Evolutionary conservation across 2,888 invertebrate genomes (phyloP).

Genomic region (Lochmaea capreae): DNA sequence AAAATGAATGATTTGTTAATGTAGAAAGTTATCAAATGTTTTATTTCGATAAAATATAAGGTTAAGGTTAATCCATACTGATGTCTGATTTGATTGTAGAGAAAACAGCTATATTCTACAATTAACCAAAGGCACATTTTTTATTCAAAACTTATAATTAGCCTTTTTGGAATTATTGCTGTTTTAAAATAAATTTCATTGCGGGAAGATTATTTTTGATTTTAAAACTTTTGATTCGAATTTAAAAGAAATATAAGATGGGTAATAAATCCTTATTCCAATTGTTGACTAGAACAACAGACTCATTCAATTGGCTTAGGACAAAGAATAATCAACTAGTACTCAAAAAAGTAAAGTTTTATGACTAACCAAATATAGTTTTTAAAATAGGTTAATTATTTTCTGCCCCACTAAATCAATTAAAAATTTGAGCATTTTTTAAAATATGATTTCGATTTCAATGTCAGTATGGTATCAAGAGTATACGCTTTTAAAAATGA

Average conservation of each 20-base stretch:
- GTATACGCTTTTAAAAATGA: constrained; percentile 10
- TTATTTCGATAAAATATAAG: constrained; percentile 19
- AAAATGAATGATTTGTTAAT: background rate
- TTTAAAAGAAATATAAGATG: no score
- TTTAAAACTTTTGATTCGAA: background rate
- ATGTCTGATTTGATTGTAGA: constrained; percentile 18
- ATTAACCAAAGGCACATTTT: constrained; percentile 45
- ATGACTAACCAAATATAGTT: no score
- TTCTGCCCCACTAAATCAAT: background rate
- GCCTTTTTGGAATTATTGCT: constrained; percentile 39
- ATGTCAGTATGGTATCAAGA: constrained; percentile 10
- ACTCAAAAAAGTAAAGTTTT: background rate
- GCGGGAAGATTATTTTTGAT: background rate
- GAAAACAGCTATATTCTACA: constrained; percentile 34
- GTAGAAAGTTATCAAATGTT: constrained; percentile 2
- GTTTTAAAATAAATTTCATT: constrained; percentile 29
- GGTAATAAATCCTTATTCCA: background rate
- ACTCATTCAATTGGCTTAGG: background rate
- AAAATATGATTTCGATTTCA: background rate
- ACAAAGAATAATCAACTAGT: background rate
- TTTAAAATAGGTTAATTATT: no score
- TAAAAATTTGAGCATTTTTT: background rate
- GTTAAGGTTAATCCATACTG: constrained; percentile 19
- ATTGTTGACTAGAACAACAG: background rate
- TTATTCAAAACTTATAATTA: constrained; percentile 37